Conservation (phyloP, 2,113 vertebrate genomes). For the Pampusana beccarii region DNA sequence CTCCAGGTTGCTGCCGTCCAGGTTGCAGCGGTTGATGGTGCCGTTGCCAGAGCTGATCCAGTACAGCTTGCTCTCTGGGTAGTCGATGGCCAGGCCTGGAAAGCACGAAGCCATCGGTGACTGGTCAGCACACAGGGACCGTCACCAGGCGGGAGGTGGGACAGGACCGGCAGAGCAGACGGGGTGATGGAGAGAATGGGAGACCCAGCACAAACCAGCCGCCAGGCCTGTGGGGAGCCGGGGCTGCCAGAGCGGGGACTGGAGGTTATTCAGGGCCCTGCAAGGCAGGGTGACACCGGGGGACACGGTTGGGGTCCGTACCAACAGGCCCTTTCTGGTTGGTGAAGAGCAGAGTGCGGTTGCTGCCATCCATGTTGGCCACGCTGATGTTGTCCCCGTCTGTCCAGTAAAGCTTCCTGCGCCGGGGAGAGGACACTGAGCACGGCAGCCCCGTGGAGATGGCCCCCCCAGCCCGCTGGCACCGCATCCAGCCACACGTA, state of each 20-base stretch:
- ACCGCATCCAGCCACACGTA: background rate
- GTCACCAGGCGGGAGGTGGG: rapidly evolving
- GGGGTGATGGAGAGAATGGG: no score
- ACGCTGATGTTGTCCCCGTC: slow-evolving; percentile 94
- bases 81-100: slow-evolving; percentile 92
- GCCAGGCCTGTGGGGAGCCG: rapidly evolving
- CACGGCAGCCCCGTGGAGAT: rapidly evolving
- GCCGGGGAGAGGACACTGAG: background rate
- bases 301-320: slow-evolving; percentile 51
- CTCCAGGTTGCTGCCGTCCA: slow-evolving; percentile 86
- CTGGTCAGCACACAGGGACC: rapidly evolving
- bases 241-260: background rate
- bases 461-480: rapidly evolving
- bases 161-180: background rate
- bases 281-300: rapidly evolving
- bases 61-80: slow-evolving; percentile 86
- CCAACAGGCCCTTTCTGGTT: slow-evolving; percentile 92
- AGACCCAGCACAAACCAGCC: background rate
- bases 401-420: slow-evolving; percentile 95
- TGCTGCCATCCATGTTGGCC: slow-evolving; percentile 93
- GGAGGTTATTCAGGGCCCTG: background rate
- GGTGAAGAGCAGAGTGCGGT: slow-evolving; percentile 84
- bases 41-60: slow-evolving; percentile 94
- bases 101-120: background rate
- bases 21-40: slow-evolving; percentile 87